Base-by-base conservation (phyloP, 2,797 vertebrate genomes). In the Aphelocoma californica region DNA sequence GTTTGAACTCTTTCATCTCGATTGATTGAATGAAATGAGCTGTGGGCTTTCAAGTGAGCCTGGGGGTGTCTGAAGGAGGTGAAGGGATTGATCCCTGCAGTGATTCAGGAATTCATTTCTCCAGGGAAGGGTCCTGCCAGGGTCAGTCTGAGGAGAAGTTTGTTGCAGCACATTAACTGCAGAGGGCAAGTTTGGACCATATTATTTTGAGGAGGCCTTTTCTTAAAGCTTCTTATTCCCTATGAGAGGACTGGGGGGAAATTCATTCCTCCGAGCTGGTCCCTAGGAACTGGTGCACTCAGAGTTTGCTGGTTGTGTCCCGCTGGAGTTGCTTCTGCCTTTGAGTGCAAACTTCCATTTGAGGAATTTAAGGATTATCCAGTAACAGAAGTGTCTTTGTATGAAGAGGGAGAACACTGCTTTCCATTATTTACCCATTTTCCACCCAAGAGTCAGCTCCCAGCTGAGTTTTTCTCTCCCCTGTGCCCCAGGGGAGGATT, bases 111-210 rank as follows among this genome's bases (percentile, higher is more conserved):
- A 23, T 16, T 72, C 7, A 0, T 21, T 61, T 38, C 66, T 77
- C 10, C 7, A 3, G 19, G 38, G 44, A 42, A 42, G n/a, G 54
- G 31, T 10, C 16, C 42, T 64, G 18, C 42, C 42, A 53, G 65
- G 79, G 40, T 56, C 36, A 6, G 11, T 7, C 18, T 11, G 38
- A 7, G 48, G 11, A 70, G 58, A 18, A 28, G 48, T 77, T 93
- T 42, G 34, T 29, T 73, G 57, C 86, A 88, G 62, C 34, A 36
- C 44, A 1, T 26, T 16, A 16, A 77, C 67, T 92, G 88, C 74
- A 93, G 86, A 88, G 79, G 75, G 72, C 86, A 88, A 78, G 73
- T 88, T 57, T 89, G 90, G 69, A 18, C 64, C 28, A 1, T 4
- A 2, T 6, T 77, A 34, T n/a, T 72, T 34, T 25, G 45, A 28